Conservation (phyloP, 2,113 vertebrate genomes). For the Passer domesticus region DNA sequence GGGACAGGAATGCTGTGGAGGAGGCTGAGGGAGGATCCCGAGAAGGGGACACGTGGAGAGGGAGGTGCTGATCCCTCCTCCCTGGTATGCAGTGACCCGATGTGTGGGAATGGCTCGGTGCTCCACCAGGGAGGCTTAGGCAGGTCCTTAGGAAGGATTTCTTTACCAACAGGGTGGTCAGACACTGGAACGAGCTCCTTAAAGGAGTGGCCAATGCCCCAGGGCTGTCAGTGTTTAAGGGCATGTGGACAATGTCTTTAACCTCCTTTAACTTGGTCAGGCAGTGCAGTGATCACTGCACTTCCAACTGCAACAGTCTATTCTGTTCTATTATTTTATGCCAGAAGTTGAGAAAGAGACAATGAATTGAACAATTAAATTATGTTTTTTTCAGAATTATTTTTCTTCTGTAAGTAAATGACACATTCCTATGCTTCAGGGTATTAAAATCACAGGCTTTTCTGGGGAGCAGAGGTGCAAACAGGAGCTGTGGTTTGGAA, state of each 20-base stretch:
- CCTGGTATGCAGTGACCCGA: background rate
- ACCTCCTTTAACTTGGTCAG: background rate
- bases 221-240: background rate
- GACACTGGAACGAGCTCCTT: background rate
- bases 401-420: background rate
- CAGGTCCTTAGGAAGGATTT: background rate
- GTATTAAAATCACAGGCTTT: background rate
- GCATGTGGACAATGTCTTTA: background rate
- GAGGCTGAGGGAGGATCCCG: no score
- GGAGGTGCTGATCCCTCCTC: background rate
- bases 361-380: background rate
- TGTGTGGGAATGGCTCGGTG: background rate
- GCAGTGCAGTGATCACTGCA: background rate
- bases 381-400: background rate
- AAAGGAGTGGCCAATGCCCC: accelerated
- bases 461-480: background rate
- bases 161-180: background rate
- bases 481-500: background rate
- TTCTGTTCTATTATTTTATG: background rate
- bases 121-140: background rate
- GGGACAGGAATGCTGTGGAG: background rate
- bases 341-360: background rate
- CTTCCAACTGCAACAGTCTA: background rate
- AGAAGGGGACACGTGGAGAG: background rate
- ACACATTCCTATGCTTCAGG: accelerated